Evolutionary conservation across 2,888 invertebrate species (phyloP).

Genomic region (Calameuta pallipes): DNA sequence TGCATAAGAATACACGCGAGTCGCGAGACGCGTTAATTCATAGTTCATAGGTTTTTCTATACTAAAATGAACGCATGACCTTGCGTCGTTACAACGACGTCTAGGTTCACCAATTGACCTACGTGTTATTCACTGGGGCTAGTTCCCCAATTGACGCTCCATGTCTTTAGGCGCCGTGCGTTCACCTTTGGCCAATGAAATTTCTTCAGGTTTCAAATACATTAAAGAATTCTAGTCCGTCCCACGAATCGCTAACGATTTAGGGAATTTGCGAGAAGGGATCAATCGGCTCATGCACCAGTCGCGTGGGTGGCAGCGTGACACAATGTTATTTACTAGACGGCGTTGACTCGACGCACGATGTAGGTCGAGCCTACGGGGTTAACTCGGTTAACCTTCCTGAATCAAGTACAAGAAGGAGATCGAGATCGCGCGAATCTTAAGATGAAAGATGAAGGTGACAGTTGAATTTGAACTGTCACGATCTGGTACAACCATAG

Average conservation of each 20-base stretch:
- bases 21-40: neutral
- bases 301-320: neutral
- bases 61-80: neutral
- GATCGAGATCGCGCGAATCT: neutral
- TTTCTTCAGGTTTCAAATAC: neutral
- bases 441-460: neutral
- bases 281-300: neutral
- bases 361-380: conserved; percentile 43
- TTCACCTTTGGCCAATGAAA: neutral
- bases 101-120: neutral
- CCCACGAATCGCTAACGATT: neutral
- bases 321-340: conserved; percentile 43
- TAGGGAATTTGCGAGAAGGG: neutral
- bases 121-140: neutral
- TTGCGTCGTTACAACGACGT: neutral
- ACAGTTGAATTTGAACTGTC: neutral
- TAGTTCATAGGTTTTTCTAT: neutral
- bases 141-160: neutral
- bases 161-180: neutral
- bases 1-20: neutral
- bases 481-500: conserved; percentile 27
- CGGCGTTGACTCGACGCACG: conserved; percentile 32
- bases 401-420: neutral
- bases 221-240: neutral
- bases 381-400: conserved; percentile 58